Conservation (phyloP, 2,113 vertebrate genomes). For the Paraplagusia blochii region DNA sequence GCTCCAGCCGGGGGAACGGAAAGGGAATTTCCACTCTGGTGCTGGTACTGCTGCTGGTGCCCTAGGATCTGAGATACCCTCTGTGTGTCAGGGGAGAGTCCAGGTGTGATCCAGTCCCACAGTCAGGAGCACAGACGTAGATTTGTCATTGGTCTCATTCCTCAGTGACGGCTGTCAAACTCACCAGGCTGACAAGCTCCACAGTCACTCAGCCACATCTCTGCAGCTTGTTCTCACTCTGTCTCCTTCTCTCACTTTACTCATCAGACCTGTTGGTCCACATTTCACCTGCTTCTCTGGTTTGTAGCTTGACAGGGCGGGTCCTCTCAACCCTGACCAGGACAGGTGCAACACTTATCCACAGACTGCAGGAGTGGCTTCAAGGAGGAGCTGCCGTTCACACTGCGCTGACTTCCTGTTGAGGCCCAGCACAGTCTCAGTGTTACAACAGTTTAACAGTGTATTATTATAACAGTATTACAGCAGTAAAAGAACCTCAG, state of each 20-base stretch:
- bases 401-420: not conserved
- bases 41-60: constrained; percentile 29
- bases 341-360: constrained; percentile 53
- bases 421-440: not conserved
- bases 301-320: constrained; percentile 43
- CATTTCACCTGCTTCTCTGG: constrained; percentile 65
- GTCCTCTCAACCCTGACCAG: constrained; percentile 22
- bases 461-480: too few relatives aligned
- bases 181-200: constrained; percentile 51
- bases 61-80: constrained; percentile 8
- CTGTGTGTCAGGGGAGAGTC: constrained; percentile 26
- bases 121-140: constrained; percentile 31
- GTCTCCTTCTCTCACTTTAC: constrained; percentile 34
- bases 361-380: constrained; percentile 22
- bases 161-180: constrained; percentile 19
- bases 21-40: constrained; percentile 58
- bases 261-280: constrained; percentile 72
- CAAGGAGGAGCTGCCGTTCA: constrained; percentile 13
- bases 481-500: too few relatives aligned
- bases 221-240: constrained; percentile 4
- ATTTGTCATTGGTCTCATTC: constrained; percentile 33
- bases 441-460: too few relatives aligned
- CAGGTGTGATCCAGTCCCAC: constrained; percentile 28
- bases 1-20: constrained; percentile 43
- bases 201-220: constrained; percentile 41